These are phyloP conservation scores for Bombus waltoni DNA, from an alignment of 1,140 invertebrate species.

Conservation along the genomic window DNA sequence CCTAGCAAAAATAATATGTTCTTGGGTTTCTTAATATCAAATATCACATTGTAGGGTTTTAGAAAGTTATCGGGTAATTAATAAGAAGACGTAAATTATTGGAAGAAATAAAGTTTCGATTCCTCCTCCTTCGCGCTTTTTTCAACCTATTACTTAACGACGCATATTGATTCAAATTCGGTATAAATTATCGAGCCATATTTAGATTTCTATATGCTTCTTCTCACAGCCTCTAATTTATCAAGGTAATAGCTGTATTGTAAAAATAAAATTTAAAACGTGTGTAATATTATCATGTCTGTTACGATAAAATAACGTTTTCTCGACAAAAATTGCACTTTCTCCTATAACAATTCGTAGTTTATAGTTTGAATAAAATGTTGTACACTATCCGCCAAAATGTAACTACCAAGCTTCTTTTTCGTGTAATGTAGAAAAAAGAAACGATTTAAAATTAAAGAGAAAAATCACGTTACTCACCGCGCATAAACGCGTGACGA, in stretches of 20 bases:
- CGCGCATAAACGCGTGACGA: constrained; percentile 60
- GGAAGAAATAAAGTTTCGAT: neutral
- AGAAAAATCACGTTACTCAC: constrained; percentile 47
- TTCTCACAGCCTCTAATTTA: neutral
- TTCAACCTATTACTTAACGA: neutral
- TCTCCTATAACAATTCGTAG: neutral
- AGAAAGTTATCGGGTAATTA: neutral
- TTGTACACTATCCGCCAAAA: neutral
- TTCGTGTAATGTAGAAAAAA: neutral
- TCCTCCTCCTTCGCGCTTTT: neutral
- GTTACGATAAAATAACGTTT: neutral
- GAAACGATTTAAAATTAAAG: neutral
- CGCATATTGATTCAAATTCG: neutral
- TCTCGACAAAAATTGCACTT: neutral
- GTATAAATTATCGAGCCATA: neutral
- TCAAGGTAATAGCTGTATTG: neutral
- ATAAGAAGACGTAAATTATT: neutral
- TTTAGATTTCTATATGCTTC: neutral
- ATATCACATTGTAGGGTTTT: neutral
- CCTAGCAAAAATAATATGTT: neutral
- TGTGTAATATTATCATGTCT: too few species aligned
- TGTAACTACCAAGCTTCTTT: neutral
- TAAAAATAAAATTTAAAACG: neutral
- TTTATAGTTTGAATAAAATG: neutral
- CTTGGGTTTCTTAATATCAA: neutral